phyloP scores from a whole-genome alignment of 2,113 vertebrate genomes.

The Plotosus lineatus region DNA sequence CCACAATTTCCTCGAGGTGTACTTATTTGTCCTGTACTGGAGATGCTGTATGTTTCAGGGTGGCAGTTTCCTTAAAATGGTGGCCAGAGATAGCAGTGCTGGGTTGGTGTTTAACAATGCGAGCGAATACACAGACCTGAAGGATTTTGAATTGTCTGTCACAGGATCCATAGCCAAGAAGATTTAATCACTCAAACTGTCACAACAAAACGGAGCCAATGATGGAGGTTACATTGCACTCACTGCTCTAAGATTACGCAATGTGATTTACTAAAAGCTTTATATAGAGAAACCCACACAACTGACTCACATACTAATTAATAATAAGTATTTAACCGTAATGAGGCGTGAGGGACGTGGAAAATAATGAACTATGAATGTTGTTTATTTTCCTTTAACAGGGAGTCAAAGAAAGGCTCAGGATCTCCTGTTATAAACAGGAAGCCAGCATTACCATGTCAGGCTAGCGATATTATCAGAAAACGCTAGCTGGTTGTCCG shows the following conservation, averaged over 20 bases:
- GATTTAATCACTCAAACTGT: constrained; percentile 15
- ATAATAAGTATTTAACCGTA: background rate
- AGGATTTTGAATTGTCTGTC: constrained; percentile 9
- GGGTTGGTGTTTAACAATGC: background rate
- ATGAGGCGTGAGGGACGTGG: background rate
- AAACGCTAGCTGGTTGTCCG: background rate
- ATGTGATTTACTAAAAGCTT: background rate
- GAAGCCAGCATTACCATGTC: background rate
- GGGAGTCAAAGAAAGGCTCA: background rate
- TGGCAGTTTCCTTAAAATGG: background rate
- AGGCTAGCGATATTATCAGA: background rate
- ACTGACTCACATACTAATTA: background rate
- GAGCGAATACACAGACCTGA: background rate
- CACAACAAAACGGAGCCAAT: background rate
- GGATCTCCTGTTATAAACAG: background rate
- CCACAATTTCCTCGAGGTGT: no score
- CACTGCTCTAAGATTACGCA: background rate
- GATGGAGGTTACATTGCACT: background rate
- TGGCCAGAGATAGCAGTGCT: background rate
- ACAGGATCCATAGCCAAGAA: background rate
- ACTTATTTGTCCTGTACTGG: no score
- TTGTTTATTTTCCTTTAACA: background rate
- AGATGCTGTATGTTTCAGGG: background rate
- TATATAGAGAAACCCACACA: background rate
- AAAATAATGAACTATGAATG: background rate